These are phyloP conservation scores for Lophotriccus pileatus DNA, from an alignment of 2,797 vertebrate species.

Conservation along the genomic window DNA sequence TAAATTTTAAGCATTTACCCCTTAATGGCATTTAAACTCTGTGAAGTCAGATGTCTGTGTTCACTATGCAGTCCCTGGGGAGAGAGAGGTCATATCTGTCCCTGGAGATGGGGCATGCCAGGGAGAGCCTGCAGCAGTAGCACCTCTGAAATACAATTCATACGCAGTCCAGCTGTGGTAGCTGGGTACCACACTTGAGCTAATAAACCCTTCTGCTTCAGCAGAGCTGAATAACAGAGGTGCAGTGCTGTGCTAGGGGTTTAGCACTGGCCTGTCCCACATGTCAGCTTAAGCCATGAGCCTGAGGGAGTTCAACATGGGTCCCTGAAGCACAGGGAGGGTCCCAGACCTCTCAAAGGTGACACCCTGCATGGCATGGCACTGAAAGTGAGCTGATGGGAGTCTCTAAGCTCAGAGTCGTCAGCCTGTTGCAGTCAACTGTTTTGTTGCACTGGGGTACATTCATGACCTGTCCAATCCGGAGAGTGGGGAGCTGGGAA, in stretches of 20 bases:
- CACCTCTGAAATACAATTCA: rapidly evolving
- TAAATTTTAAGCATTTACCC: neutral
- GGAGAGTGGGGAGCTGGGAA: neutral
- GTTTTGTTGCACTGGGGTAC: neutral
- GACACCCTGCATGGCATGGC: neutral
- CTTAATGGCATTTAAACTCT: neutral
- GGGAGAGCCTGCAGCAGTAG: neutral
- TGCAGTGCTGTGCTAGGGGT: neutral
- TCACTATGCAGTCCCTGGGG: neutral
- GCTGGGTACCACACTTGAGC: neutral
- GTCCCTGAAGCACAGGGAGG: neutral
- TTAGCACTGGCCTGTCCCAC: neutral
- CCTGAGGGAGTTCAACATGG: neutral
- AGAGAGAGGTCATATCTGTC: rapidly evolving
- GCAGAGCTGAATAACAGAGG: neutral
- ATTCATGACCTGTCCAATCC: neutral
- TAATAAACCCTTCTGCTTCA: neutral
- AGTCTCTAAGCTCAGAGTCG: neutral
- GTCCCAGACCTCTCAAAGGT: neutral
- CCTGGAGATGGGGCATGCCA: rapidly evolving
- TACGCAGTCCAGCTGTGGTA: neutral
- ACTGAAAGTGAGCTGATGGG: neutral
- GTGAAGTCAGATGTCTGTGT: neutral
- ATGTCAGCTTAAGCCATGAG: neutral
- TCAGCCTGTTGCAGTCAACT: no score